Percentiles rank a stretch among this genome's conserved stretches.
Conservation (phyloP, 2,888 invertebrate genomes). For the Cantharis lateralis region DNA sequence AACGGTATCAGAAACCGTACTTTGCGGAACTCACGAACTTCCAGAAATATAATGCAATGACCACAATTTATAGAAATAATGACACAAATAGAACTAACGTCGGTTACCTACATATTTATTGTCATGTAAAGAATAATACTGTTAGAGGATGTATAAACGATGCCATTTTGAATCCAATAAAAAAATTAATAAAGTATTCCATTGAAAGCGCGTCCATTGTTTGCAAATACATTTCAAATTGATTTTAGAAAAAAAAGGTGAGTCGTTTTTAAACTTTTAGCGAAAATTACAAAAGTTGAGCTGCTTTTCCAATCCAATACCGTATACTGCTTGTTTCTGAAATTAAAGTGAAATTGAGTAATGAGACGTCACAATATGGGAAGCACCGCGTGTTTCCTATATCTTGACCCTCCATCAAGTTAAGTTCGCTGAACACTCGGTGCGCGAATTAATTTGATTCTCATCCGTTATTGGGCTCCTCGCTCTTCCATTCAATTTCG, state of each 20-base stretch:
- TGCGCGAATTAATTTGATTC: conserved; percentile 41
- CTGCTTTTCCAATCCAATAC: not conserved
- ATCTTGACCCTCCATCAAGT: conserved; percentile 39
- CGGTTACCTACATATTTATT: conserved; percentile 27
- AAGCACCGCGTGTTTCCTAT: conserved; percentile 32
- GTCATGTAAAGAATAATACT: conserved; percentile 30
- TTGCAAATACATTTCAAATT: conserved; percentile 9
- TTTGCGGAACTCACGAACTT: conserved; percentile 34
- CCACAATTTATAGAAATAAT: conserved; percentile 36
- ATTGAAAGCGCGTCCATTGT: conserved; percentile 15
- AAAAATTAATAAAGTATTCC: not conserved
- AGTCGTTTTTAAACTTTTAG: not conserved
- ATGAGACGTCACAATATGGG: conserved; percentile 35
- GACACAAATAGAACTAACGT: conserved; percentile 30
- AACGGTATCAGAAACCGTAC: conserved; percentile 31
- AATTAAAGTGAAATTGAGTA: conserved; percentile 35
- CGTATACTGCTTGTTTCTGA: not conserved
- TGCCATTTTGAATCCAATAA: not conserved
- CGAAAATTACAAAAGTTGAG: not conserved
- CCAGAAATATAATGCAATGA: conserved; percentile 33
- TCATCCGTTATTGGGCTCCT: conserved; percentile 1
- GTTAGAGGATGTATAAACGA: conserved; percentile 20
- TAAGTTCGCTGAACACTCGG: conserved; percentile 45
- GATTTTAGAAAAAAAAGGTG: not conserved
- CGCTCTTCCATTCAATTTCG: not conserved